Evolutionary conservation across 2,113 vertebrate species (phyloP).

Genomic region (Apodemus speciosus): DNA sequence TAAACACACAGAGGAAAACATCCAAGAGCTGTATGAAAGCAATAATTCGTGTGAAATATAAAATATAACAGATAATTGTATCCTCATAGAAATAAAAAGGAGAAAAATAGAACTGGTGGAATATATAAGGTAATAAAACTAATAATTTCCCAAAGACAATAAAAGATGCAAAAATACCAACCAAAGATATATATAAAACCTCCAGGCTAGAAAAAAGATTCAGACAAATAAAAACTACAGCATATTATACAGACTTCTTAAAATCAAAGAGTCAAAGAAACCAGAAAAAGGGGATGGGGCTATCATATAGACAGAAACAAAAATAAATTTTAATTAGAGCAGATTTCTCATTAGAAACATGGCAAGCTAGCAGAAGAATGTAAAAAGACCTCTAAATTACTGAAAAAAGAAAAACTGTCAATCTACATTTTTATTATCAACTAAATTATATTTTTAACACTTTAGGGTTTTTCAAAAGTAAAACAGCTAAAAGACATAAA

Average conservation of each 20-base stretch:
- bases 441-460: background rate
- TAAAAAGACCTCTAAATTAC: background rate
- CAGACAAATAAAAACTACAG: background rate
- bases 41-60: background rate
- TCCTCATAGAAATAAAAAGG: background rate
- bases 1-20: background rate
- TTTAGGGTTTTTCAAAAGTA: background rate
- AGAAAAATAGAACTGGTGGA: background rate
- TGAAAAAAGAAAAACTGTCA: background rate
- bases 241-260: background rate
- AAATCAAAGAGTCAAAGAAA: constrained; percentile 15
- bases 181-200: background rate
- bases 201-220: background rate
- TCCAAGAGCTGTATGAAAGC: background rate
- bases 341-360: background rate
- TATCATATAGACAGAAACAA: background rate
- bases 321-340: background rate
- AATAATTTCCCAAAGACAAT: constrained; percentile 13
- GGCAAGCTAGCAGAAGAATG: background rate
- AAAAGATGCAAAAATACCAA: background rate
- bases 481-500: background rate
- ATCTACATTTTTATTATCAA: background rate
- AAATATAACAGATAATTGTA: background rate
- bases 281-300: background rate
- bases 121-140: background rate